Percentiles rank a stretch among this genome's conserved stretches.
Evolutionary conservation across 2,888 invertebrate species (phyloP).

Genomic region (Globia sparganii): DNA sequence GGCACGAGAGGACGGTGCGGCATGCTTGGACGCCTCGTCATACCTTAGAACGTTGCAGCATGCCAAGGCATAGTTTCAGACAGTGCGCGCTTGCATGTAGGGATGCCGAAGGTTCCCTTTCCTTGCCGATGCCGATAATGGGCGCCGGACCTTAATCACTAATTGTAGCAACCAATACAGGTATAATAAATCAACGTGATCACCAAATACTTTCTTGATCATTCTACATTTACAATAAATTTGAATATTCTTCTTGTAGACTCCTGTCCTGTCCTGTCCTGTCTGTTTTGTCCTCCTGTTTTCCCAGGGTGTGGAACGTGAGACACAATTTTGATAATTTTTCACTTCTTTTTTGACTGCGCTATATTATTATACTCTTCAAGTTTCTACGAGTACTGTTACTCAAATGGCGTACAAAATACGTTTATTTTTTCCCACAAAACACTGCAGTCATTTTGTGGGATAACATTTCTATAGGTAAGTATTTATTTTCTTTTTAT

Average conservation of each 20-base stretch:
- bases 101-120: too few relatives aligned
- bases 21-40: too few relatives aligned
- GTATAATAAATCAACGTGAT: background rate
- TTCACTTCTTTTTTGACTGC: background rate
- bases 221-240: slow-evolving; percentile 31
- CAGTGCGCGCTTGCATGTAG: too few relatives aligned
- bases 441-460: background rate
- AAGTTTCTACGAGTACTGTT: background rate
- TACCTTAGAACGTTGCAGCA: too few relatives aligned
- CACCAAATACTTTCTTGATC: background rate
- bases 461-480: background rate
- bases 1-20: too few relatives aligned
- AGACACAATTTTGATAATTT: background rate
- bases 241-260: slow-evolving; percentile 9
- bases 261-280: too few relatives aligned
- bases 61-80: too few relatives aligned
- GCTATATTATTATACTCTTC: background rate
- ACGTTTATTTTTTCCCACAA: background rate
- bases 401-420: background rate
- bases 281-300: too few relatives aligned
- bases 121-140: too few relatives aligned
- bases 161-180: background rate
- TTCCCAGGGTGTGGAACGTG: background rate
- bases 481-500: background rate
- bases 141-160: too few relatives aligned